phyloP scores from a whole-genome alignment of 1,140 invertebrate species.

The Alviniconcha marisindica region DNA sequence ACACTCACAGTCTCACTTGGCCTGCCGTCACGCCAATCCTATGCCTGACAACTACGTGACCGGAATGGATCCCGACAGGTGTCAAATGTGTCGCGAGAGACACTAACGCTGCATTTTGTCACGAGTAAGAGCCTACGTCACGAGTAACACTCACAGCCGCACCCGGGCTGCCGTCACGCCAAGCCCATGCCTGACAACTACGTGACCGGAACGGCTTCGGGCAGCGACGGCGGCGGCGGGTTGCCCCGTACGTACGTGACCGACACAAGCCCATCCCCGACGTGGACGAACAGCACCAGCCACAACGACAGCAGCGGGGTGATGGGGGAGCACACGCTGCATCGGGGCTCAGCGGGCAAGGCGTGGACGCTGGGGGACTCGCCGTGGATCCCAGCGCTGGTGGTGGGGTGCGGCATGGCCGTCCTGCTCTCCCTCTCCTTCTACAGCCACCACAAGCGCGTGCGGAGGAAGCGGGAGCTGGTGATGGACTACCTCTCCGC shows the following conservation, averaged over 20 bases:
- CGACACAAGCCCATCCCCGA: not conserved
- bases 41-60: no score
- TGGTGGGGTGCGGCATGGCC: conserved; percentile 20
- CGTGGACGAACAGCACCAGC: not conserved
- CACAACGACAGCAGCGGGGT: not conserved
- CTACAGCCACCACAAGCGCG: conserved; percentile 32
- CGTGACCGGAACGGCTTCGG: not conserved
- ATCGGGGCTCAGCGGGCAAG: not conserved
- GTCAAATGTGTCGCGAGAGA: no score
- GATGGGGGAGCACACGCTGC: not conserved
- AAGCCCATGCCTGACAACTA: not conserved
- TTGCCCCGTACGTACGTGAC: not conserved
- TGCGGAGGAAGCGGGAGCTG: conserved; percentile 19
- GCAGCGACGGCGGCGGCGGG: not conserved
- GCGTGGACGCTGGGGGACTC: not conserved
- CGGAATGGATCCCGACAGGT: no score
- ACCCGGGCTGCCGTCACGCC: not conserved
- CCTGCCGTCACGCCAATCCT: no score
- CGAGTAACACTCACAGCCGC: no score
- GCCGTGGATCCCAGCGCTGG: conserved; percentile 27
- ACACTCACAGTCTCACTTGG: no score
- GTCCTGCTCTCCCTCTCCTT: conserved; percentile 23
- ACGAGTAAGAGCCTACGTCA: no score
- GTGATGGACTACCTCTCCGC: conserved; percentile 28
- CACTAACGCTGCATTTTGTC: no score